phyloP scores from a whole-genome alignment of 37 sponge, comb jelly and placozoan species.

The Axinella damicornis region DNA sequence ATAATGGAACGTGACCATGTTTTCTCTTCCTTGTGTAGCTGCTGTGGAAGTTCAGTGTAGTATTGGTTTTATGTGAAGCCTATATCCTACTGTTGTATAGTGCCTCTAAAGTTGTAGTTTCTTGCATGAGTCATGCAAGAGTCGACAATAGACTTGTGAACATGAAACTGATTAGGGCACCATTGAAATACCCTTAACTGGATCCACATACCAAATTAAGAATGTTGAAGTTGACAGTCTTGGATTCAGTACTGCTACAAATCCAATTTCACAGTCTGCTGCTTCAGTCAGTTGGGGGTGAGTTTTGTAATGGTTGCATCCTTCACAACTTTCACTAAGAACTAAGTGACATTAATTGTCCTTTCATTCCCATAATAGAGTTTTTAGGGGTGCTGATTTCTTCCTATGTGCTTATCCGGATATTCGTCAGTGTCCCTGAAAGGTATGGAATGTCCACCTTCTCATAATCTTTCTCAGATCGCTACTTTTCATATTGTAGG shows the following conservation, averaged over 20 bases:
- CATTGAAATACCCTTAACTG: no score
- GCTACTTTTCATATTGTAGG: no score
- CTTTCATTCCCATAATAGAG: not conserved
- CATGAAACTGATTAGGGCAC: no score
- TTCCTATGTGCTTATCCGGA: not conserved
- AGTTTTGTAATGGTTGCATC: no score
- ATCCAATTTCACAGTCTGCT: constrained; percentile 63
- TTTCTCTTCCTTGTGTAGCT: constrained; percentile 46
- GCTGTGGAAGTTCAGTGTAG: constrained; percentile 23
- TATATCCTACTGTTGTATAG: constrained; percentile 88
- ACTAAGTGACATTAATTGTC: no score
- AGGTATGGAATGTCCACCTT: not conserved
- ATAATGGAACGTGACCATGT: no score
- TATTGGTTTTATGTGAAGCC: constrained; percentile 66
- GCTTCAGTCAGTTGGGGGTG: constrained; percentile 55
- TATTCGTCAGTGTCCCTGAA: not conserved
- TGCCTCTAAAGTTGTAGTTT: no score
- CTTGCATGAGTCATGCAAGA: no score
- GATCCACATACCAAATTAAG: constrained; percentile 42
- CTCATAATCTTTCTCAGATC: no score
- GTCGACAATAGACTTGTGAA: no score
- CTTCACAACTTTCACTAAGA: no score
- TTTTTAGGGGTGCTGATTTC: not conserved
- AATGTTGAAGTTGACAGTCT: constrained; percentile 11
- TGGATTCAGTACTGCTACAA: constrained; percentile 27